Evolutionary conservation across 1,140 invertebrate genomes (phyloP), one percentile per base, ranked within the genome.

Genomic region (Lithobius niger): DNA sequence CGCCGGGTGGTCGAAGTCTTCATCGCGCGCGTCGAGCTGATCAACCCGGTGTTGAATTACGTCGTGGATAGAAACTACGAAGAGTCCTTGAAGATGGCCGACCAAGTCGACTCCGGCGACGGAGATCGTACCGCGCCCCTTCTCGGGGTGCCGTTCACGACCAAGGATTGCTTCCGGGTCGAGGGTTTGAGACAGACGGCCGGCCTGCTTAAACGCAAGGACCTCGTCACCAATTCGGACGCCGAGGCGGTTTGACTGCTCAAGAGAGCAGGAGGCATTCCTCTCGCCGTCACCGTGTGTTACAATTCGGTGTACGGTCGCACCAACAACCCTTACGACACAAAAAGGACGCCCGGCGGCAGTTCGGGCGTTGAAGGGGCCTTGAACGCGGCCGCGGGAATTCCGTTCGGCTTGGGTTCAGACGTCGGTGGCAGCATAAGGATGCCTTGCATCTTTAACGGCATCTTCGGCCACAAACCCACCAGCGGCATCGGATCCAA

Each of bases 371-470:
- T 86, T 1, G 71, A 68, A 52, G 66, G 58, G 10, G 79, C 82
- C 1, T 60, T 84, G 1, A 70, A 87, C 18, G 76, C 86, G 4
- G 79, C 87, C 2, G 82, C 80, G 59, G 89, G 85, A 26, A 79
- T 82, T 26, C 82, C 89, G 15, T 79, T 97, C 61, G 88, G 92
- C 1, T 71, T 98, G 28, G 89, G 93, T 47, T 93, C 91, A 0
- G 94, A 98, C 67, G 93, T 97, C 54, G 94, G 91, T 2, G 95
- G 95, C 0, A 95, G 90, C 10, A 94, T 97, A 63, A 79, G 95
- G 26, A 92, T 97, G 80, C 94, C 94, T 0, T 76, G 84, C 10
- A 92, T 87, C 63, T 97, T 96, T 66, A 94, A 91, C 72, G 94
- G 94, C 40, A 79, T 97, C 49, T 97, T 93, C 70, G 94, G 93